A percentile compares a stretch with the other conserved stretches of the same genome.
Conservation (phyloP, 2,888 invertebrate species). For the Chalcosyrphus nemorum region DNA sequence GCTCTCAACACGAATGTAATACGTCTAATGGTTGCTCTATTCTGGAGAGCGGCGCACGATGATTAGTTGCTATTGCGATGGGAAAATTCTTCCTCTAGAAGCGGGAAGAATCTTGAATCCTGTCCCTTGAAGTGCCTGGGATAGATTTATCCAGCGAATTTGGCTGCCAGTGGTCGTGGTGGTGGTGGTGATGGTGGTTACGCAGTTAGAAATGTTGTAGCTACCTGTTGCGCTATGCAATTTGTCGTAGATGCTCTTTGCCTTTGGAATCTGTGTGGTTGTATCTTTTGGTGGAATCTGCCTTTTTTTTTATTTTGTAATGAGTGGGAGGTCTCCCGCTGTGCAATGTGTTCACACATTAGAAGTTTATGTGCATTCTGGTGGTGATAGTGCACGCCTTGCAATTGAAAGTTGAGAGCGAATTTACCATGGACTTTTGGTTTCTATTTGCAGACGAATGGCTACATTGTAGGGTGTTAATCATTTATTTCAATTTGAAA, state of each 20-base stretch:
- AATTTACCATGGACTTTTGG: constrained; percentile 42
- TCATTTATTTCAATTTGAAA: constrained; percentile 34
- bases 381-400: constrained; percentile 6
- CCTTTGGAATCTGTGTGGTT: background rate
- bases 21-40: constrained; percentile 62
- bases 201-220: constrained; percentile 60
- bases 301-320: background rate
- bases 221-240: constrained; percentile 70
- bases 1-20: constrained; percentile 72
- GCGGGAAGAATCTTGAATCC: constrained; percentile 20
- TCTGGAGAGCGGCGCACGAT: constrained; percentile 25
- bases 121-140: constrained; percentile 63
- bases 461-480: constrained; percentile 50
- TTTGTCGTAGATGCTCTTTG: constrained; percentile 57
- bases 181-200: constrained; percentile 43
- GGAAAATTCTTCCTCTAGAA: constrained; percentile 5
- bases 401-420: constrained; percentile 28
- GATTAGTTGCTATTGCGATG: constrained; percentile 50
- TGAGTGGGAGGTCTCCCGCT: constrained; percentile 65
- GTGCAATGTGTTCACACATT: constrained; percentile 63
- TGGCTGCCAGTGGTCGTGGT: constrained; percentile 22
- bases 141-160: constrained; percentile 65
- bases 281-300: constrained; percentile 26
- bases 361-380: constrained; percentile 38
- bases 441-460: constrained; percentile 39